These are phyloP conservation scores for Notodonta ziczac DNA, from an alignment of 2,888 invertebrate genomes.

Conservation along the genomic window DNA sequence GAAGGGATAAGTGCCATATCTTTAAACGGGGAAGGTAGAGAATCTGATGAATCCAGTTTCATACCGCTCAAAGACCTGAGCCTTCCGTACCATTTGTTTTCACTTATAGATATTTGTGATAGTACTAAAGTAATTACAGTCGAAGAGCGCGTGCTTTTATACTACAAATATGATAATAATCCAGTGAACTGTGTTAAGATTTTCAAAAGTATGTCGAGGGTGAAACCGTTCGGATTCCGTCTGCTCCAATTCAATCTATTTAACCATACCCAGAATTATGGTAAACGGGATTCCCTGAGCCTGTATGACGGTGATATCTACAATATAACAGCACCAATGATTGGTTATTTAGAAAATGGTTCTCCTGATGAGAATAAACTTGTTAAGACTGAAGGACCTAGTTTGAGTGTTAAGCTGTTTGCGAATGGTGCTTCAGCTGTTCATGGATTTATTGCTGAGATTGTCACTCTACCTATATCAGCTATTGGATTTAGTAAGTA, in stretches of 20 bases:
- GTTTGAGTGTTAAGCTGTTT: conserved; percentile 94
- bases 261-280: conserved; percentile 92
- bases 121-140: conserved; percentile 95
- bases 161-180: conserved; percentile 98
- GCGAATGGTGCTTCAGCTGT: conserved; percentile 97
- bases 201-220: conserved; percentile 93
- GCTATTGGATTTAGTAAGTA: conserved; percentile 94
- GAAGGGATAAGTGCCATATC: conserved; percentile 95
- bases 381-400: conserved; percentile 90
- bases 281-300: conserved; percentile 92
- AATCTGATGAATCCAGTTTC: conserved; percentile 95
- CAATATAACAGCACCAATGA: conserved; percentile 89
- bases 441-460: conserved; percentile 98
- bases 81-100: conserved; percentile 96
- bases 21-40: conserved; percentile 96
- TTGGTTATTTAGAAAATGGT: conserved; percentile 90
- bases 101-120: conserved; percentile 98
- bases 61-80: conserved; percentile 91
- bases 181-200: conserved; percentile 99
- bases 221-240: conserved; percentile 95
- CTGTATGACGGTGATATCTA: conserved; percentile 97
- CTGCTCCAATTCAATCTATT: conserved; percentile 96
- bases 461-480: conserved; percentile 96
- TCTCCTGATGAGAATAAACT: conserved; percentile 89
- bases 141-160: conserved; percentile 95